phyloP scores from a whole-genome alignment of 1,140 invertebrate species.

The Drosophila repleta region DNA sequence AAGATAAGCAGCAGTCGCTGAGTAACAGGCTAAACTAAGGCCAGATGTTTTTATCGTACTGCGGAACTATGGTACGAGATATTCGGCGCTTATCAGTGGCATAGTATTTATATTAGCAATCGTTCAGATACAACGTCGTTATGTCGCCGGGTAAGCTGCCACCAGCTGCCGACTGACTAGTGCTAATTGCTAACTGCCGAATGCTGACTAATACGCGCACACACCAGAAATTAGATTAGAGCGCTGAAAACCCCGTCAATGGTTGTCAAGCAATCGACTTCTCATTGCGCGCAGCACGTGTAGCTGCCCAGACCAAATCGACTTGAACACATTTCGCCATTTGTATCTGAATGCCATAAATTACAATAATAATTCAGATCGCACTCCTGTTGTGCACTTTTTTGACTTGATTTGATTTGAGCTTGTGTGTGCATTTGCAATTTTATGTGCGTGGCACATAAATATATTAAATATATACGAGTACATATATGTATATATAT shows the following conservation, averaged over 20 bases:
- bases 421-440: too few species aligned
- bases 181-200: background rate
- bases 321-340: background rate
- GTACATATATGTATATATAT: too few species aligned
- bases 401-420: too few species aligned
- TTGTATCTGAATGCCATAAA: slow-evolving; percentile 11
- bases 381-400: background rate
- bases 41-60: slow-evolving; percentile 11
- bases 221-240: slow-evolving; percentile 6
- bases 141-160: background rate
- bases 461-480: too few species aligned
- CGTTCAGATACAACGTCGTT: slow-evolving; percentile 42
- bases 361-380: slow-evolving; percentile 27
- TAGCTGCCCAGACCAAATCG: slow-evolving; percentile 2
- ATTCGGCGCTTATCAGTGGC: slow-evolving; percentile 51
- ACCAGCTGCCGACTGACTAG: slow-evolving; percentile 10
- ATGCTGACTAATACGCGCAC: slow-evolving; percentile 18
- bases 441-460: too few species aligned
- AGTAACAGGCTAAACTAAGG: background rate
- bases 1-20: too few species aligned
- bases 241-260: slow-evolving; percentile 1
- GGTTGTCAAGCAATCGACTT: slow-evolving; percentile 45
- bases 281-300: slow-evolving; percentile 48
- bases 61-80: background rate
- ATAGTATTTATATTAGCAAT: slow-evolving; percentile 51